Conservation (phyloP, 2,797 vertebrate species). For the Prunella strophiata region DNA sequence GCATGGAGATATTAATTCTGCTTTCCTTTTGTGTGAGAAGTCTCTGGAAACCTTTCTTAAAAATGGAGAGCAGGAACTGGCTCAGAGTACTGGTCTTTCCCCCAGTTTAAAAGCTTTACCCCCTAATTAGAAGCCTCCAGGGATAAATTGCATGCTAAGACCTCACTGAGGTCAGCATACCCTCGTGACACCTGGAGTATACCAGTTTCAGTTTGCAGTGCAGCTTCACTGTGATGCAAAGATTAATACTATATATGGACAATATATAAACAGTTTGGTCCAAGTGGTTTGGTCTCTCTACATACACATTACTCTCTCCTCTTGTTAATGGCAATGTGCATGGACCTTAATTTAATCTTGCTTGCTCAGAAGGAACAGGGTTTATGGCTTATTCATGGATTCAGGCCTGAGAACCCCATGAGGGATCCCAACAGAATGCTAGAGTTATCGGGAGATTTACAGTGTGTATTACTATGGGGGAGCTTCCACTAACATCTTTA, state of each 20-base stretch:
- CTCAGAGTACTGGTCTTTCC: neutral
- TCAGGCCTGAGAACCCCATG: neutral
- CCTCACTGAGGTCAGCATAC: neutral
- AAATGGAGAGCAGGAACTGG: neutral
- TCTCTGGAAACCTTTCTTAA: neutral
- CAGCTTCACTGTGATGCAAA: neutral
- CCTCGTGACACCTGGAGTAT: rapidly evolving
- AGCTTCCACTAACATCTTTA: neutral
- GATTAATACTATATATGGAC: neutral
- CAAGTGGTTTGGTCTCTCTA: neutral
- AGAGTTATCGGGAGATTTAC: neutral
- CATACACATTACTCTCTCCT: neutral
- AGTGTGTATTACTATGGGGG: neutral
- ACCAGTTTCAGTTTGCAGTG: neutral
- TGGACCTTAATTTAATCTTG: neutral
- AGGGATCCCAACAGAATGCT: neutral
- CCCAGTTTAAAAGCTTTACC: neutral
- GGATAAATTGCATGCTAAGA: neutral
- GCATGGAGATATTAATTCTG: neutral
- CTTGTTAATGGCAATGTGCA: neutral
- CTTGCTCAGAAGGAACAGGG: neutral
- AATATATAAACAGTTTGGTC: neutral
- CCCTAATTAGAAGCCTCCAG: neutral
- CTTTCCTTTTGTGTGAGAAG: neutral
- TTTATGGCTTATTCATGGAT: neutral